phyloP scores from a whole-genome alignment of 2,888 invertebrate genomes.

The Cataglyphis livida region DNA sequence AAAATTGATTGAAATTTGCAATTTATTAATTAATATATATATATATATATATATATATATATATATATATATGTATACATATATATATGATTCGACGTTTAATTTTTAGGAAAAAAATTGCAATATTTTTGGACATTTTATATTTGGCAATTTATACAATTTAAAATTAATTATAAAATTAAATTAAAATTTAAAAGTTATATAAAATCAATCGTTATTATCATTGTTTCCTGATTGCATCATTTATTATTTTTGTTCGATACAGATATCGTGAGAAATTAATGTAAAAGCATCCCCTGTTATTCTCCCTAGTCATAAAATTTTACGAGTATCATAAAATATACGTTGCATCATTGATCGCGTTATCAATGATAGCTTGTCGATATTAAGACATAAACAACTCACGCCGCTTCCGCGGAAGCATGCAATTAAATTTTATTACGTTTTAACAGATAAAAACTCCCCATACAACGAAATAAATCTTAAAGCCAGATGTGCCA shows the following conservation, averaged over 20 bases:
- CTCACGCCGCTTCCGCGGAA: not conserved
- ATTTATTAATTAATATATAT: too few species aligned
- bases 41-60: not conserved
- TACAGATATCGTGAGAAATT: not conserved
- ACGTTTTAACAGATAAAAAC: not conserved
- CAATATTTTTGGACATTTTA: not conserved
- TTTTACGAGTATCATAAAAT: conserved; percentile 9
- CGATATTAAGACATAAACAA: not conserved
- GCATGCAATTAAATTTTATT: conserved; percentile 2
- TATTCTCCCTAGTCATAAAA: not conserved
- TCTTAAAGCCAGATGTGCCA: not conserved
- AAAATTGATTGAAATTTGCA: not conserved
- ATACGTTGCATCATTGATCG: not conserved
- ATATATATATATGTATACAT: not conserved
- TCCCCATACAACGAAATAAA: not conserved
- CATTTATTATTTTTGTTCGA: not conserved
- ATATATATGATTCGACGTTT: not conserved
- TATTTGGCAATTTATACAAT: not conserved
- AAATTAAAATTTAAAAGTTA: not conserved
- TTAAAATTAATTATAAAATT: not conserved
- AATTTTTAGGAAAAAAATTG: not conserved
- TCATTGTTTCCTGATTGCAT: not conserved
- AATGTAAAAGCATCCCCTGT: not conserved
- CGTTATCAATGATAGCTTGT: not conserved
- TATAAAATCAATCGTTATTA: not conserved